A percentile compares a stretch with the other conserved stretches of the same genome.
Evolutionary conservation across 2,113 vertebrate genomes (phyloP).

Genomic region (Amblyornis subalaris): DNA sequence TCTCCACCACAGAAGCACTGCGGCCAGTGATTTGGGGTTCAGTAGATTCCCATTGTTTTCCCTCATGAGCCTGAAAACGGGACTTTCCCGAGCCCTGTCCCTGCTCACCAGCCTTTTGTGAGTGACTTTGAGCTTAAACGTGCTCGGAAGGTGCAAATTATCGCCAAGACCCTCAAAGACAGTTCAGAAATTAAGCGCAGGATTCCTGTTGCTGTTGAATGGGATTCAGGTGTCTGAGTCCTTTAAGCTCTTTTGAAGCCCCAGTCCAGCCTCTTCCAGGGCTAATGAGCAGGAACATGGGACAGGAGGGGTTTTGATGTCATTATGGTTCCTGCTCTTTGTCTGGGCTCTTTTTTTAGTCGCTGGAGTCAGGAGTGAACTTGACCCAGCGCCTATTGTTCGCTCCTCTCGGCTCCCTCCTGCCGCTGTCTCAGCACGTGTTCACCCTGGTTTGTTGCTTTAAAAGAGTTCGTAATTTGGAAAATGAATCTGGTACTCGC

Average conservation of each 20-base stretch:
- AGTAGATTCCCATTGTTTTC: background rate
- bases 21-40: background rate
- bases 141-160: conserved; percentile 21
- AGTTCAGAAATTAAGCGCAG: background rate
- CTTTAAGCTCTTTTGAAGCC: conserved; percentile 13
- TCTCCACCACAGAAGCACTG: background rate
- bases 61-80: background rate
- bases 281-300: background rate
- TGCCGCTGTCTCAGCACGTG: background rate
- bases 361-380: background rate
- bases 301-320: background rate
- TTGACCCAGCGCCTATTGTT: background rate
- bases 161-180: background rate
- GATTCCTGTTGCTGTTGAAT: background rate
- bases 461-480: background rate
- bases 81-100: background rate
- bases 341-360: conserved; percentile 15
- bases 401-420: background rate
- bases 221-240: background rate
- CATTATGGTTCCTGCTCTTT: background rate
- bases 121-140: background rate
- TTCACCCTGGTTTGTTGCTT: background rate
- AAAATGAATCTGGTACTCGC: background rate
- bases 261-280: background rate
- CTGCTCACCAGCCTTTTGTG: background rate